Base-by-base conservation (phyloP, 2,888 invertebrate genomes). In the Hypolimnas misippus region DNA sequence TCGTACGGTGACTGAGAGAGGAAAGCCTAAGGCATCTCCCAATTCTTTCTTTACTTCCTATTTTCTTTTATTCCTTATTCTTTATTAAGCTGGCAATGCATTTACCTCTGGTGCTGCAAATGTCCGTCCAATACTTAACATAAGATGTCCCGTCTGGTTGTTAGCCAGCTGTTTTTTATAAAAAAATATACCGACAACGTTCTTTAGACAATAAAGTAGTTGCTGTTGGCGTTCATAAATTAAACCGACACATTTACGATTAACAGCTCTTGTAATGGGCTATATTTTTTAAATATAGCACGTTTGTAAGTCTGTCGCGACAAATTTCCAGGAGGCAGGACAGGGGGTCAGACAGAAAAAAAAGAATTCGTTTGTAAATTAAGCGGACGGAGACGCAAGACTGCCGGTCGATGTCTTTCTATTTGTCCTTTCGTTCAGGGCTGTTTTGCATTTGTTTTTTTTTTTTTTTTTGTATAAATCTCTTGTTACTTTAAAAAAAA, bases 261-360 rank as follows among this genome's bases (percentile, higher is more conserved):
- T 63, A 55, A 60, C 52, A 52, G 58, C 53, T 46, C 38, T 31
- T 17, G 58, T 62, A 57, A 84, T 78, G 78, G 80, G 76, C 64
- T 72, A 61, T 70, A 60, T 64, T 58, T 57, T 62, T 78, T 81
- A 75, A 81, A 89, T 89, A 89, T 89, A 90, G 83, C 81, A 73
- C 72, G 70, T 71, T 69, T 75, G 75, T 72, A 71, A 68, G 68
- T 69, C 68, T 72, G 81, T 79, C 81, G 80, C 81, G 86, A 82
- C 86, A 67, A 73, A 84, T 86, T 89, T 87, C 86, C 87, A 87
- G 80, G 88, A 88, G 82, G 77, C 77, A 69, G 65, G 52, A 68
- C 68, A 76, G 73, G 73, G 77, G 73, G 74, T 75, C 85, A 84
- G 81, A 86, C 84, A 84, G 74, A 89, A 88, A 87, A 86, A 46